Base-by-base conservation (phyloP, 2,113 vertebrate species). In the Eonycteris spelaea region DNA sequence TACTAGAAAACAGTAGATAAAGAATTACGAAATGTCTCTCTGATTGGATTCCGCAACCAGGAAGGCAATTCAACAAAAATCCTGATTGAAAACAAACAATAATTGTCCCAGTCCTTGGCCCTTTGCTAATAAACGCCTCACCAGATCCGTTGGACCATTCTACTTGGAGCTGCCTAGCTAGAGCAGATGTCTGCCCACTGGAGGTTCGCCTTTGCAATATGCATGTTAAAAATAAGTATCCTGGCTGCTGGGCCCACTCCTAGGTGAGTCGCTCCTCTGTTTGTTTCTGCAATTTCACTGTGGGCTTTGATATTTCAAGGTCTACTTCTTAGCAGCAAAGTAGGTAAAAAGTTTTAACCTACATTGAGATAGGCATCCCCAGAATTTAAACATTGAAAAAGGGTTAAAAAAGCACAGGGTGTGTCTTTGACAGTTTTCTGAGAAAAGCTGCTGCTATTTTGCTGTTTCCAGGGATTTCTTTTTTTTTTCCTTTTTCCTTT, bases 251-350 rank as follows among this genome's bases (percentile, higher is more conserved):
- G 0, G 21, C 7, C 89, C 53, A 91, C 65, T 11, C 48, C 18
- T 97, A 98, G 98, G 98, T 99, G 89, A 98, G 98, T 86, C 7
- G 0, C 57, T 68, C 78, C 63, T 51, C 48, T 28, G 2, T 83
- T 82, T 94, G 75, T 63, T 40, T 93, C 79, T 93, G 86, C 16
- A 55, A 61, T 88, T 78, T 78, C 74, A 22, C 13, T 71, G 24
- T 28, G 30, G 26, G 43, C 65, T 75, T 79, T 51, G 61, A 6
- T 33, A 16, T n/a, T 71, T 90, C 48, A 73, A 48, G 33, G 11
- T 89, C 45, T 43, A 15, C 43, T 57, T 91, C 43, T 90, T 43
- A 71, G 59, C 24, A 61, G 59, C 48, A 79, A 94, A 90, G 63
- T 15, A 43, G 51, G 16, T 28, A 22, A 79, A 75, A 90, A 67